phyloP scores from a whole-genome alignment of 2,888 invertebrate genomes.

The Metalampra italica region DNA sequence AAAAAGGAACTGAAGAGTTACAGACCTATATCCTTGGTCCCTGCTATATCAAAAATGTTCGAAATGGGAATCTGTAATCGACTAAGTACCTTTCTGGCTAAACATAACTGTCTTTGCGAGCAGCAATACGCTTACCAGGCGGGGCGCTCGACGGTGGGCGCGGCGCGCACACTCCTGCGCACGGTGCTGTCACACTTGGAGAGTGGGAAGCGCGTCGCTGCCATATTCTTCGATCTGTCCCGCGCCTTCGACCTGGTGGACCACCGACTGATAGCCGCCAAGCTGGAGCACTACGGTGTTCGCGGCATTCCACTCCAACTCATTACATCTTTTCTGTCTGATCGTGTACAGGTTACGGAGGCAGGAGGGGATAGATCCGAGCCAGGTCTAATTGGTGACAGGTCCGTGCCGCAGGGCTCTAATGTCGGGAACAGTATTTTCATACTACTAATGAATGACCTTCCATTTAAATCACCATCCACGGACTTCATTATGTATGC shows the following conservation, averaged over 20 bases:
- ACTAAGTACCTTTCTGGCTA: background rate
- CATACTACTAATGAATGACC: too few relatives aligned
- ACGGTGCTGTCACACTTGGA: background rate
- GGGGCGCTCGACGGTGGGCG: too few relatives aligned
- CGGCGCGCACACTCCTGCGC: background rate
- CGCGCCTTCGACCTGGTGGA: constrained; percentile 2
- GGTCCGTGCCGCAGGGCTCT: too few relatives aligned
- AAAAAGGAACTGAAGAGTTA: too few relatives aligned
- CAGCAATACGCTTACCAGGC: constrained; percentile 1
- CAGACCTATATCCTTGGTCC: too few relatives aligned
- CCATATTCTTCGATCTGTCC: background rate
- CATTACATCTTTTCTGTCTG: background rate
- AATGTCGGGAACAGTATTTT: too few relatives aligned
- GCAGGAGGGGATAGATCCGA: too few relatives aligned
- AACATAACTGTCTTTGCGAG: background rate
- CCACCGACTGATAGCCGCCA: background rate
- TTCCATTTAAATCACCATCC: too few relatives aligned
- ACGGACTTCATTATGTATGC: too few relatives aligned
- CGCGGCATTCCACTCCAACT: background rate
- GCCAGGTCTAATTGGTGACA: too few relatives aligned
- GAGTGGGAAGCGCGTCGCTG: background rate
- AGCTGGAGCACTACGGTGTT: background rate
- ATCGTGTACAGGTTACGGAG: too few relatives aligned
- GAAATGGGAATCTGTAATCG: constrained; percentile 3
- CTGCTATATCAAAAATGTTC: too few relatives aligned